A percentile compares a stretch with the other conserved stretches of the same genome.
phyloP scores from a whole-genome alignment of 2,888 invertebrate species.

The Perizoma affinitatum region DNA sequence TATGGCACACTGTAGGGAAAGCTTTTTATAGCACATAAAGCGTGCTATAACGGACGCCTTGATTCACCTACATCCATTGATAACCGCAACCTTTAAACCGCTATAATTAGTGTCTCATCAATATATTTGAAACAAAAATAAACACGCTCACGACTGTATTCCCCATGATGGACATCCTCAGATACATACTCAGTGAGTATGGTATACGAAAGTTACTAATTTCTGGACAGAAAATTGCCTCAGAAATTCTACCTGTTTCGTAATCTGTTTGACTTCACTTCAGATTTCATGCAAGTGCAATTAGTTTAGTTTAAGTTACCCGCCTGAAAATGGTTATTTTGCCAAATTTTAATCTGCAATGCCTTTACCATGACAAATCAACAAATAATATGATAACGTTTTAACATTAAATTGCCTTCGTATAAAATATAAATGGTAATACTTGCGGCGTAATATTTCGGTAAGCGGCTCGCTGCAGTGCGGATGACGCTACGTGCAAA shows the following conservation, averaged over 20 bases:
- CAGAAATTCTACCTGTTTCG: slow-evolving; percentile 1
- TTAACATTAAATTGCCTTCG: slow-evolving; percentile 9
- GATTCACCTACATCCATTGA: too few species aligned
- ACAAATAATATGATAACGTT: slow-evolving; percentile 3
- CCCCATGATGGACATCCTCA: too few species aligned
- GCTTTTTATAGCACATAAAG: too few species aligned
- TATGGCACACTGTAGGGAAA: too few species aligned
- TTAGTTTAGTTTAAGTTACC: not conserved
- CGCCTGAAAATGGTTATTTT: too few species aligned
- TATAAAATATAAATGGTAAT: slow-evolving; percentile 20
- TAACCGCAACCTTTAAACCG: too few species aligned
- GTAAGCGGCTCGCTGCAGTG: slow-evolving; percentile 16
- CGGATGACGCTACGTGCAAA: slow-evolving; percentile 34
- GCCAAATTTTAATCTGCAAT: not conserved
- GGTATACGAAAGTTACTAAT: not conserved
- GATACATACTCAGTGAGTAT: too few species aligned
- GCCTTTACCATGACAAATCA: not conserved
- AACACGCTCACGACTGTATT: too few species aligned
- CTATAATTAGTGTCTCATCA: too few species aligned
- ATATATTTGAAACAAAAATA: too few species aligned
- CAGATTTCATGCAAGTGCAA: slow-evolving; percentile 6
- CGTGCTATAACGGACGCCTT: too few species aligned
- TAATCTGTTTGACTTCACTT: slow-evolving; percentile 13
- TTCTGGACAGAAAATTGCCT: slow-evolving; percentile 1
- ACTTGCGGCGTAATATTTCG: slow-evolving; percentile 21